Evolutionary conservation across 2,888 invertebrate genomes (phyloP).

Genomic region (Phengaris alcon): DNA sequence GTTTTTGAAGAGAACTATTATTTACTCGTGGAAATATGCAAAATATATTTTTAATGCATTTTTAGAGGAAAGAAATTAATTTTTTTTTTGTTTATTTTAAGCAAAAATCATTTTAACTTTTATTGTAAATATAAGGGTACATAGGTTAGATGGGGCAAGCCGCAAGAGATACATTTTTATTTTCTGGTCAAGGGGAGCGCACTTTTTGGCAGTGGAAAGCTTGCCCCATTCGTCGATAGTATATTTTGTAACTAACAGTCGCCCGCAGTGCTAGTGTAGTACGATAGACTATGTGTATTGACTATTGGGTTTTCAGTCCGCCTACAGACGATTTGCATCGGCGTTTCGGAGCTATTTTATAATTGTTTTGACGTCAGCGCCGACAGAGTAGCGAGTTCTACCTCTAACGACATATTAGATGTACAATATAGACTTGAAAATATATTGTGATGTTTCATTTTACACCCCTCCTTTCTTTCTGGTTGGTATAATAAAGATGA

Average conservation of each 20-base stretch:
- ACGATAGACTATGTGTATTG: conserved; percentile 33
- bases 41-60: conserved; percentile 27
- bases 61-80: not conserved
- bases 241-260: conserved; percentile 15
- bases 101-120: conserved; percentile 5
- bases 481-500: too few relatives aligned
- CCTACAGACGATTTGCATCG: conserved; percentile 52
- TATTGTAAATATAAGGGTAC: conserved; percentile 15
- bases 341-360: conserved; percentile 34
- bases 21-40: conserved; percentile 33
- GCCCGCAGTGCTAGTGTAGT: conserved; percentile 25
- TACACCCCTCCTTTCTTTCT: not conserved
- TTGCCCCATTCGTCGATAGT: not conserved
- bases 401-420: conserved; percentile 79
- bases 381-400: conserved; percentile 77
- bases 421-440: conserved; percentile 78
- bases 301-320: conserved; percentile 60
- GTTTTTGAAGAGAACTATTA: conserved; percentile 43
- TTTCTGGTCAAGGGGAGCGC: not conserved
- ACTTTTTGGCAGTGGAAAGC: not conserved
- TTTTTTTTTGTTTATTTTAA: conserved; percentile 7
- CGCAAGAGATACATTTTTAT: not conserved
- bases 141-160: not conserved
- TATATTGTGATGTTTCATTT: conserved; percentile 45
- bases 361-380: conserved; percentile 53